Evolutionary conservation across 2,797 vertebrate genomes (phyloP), one percentile per base, ranked within the genome.

Genomic region (Acanthurus leucopareius): DNA sequence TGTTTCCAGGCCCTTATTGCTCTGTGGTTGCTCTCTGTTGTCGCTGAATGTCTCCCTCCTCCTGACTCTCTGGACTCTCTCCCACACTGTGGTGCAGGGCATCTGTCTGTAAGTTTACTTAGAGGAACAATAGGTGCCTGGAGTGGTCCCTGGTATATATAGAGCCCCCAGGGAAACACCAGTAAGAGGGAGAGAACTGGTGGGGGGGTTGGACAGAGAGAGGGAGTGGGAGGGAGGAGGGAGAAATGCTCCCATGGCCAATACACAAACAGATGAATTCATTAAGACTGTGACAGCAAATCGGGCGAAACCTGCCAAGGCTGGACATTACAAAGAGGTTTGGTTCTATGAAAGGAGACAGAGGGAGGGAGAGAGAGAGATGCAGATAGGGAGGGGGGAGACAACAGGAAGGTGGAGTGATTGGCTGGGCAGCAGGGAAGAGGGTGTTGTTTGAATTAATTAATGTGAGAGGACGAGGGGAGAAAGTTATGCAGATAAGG

Each of bases 211-310:
- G 88, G 87, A 73, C 80, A 75, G 82, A 82, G 51, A 85, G 86
- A 82, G 88, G 82, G 82, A 83, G 89, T 88, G 88, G 61, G 82
- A 83, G 79, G 83, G 85, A 87, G 92, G 93, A 90, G 93, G 92
- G 92, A 89, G 91, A 91, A 84, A 88, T 91, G 91, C 92, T 94
- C 93, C 94, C 91, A 93, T 94, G 94, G 94, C 95, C 96, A 95
- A 95, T 94, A 91, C 94, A 96, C 96, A 97, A 97, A 96, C 96
- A 96, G 95, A 91, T 95, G 93, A 96, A 96, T 97, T 97, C 95
- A 97, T 97, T 97, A 97, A 96, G 95, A 96, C 94, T 94, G 94
- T 95, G 94, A 96, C 94, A 95, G 92, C 94, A 94, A 95, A 95
- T 95, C 83, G 88, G 90, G 93, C 15, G 80, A 92, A 93, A 95